Evolutionary conservation across 2,113 vertebrate genomes (phyloP).

Genomic region (Phalacrocorax carbo): DNA sequence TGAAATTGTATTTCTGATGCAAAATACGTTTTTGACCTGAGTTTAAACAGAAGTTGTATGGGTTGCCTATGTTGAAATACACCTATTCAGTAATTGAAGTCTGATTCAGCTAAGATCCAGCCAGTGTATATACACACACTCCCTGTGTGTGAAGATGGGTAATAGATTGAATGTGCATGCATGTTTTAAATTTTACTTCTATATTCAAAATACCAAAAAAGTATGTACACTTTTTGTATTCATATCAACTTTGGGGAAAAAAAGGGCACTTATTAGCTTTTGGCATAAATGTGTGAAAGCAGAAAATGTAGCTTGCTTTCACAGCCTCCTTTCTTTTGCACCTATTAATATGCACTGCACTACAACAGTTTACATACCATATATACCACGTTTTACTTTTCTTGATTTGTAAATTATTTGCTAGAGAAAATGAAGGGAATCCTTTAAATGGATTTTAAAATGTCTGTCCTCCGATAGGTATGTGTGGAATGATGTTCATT

Average conservation of each 20-base stretch:
- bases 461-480: not conserved
- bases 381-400: not conserved
- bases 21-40: not conserved
- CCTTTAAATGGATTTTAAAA: not conserved
- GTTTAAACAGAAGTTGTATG: not conserved
- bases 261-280: not conserved
- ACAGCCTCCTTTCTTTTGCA: not conserved
- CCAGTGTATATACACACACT: not conserved
- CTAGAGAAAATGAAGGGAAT: not conserved
- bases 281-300: not conserved
- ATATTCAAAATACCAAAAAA: not conserved
- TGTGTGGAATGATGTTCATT: not conserved
- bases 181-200: not conserved
- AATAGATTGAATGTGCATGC: not conserved
- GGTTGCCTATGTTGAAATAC: not conserved
- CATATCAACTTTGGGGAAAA: rapidly evolving
- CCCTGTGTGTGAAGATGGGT: not conserved
- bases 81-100: not conserved
- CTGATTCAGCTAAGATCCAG: not conserved
- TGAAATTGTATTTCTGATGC: not conserved
- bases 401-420: not conserved
- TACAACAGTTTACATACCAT: not conserved
- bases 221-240: not conserved
- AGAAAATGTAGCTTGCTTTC: not conserved
- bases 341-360: not conserved